These are phyloP conservation scores for Rhea pennata DNA, from an alignment of 2,113 vertebrate genomes.

Conservation along the genomic window DNA sequence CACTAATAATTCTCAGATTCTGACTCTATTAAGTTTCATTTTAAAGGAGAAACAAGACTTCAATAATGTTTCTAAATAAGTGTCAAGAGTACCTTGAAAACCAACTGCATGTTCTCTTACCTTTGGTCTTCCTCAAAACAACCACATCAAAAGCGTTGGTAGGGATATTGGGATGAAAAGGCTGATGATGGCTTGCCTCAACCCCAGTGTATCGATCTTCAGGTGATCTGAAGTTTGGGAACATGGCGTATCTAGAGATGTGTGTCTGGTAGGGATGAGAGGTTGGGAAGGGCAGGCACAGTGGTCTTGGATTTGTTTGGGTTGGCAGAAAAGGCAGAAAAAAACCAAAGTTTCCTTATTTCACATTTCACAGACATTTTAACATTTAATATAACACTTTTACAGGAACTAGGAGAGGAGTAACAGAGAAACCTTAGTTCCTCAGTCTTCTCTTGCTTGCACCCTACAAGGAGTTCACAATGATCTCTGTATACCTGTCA, in stretches of 20 bases:
- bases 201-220: slow-evolving; percentile 60
- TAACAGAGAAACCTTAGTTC: not conserved
- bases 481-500: not conserved
- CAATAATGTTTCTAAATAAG: not conserved
- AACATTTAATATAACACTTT: not conserved
- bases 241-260: slow-evolving; percentile 75
- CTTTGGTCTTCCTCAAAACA: slow-evolving; percentile 77
- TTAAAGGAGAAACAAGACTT: not conserved
- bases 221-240: slow-evolving; percentile 76
- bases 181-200: slow-evolving; percentile 37
- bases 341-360: not conserved
- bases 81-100: not conserved
- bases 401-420: not conserved
- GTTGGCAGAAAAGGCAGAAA: not conserved
- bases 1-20: not conserved
- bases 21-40: not conserved
- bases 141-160: slow-evolving; percentile 56
- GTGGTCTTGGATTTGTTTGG: slow-evolving; percentile 70
- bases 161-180: slow-evolving; percentile 67
- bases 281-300: slow-evolving; percentile 56
- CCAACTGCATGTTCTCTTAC: slow-evolving; percentile 32
- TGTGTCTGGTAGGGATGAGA: slow-evolving; percentile 84
- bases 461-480: not conserved
- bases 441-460: not conserved
- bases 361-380: not conserved